These are phyloP conservation scores for Peromyscus melanophrys DNA, from an alignment of 2,797 vertebrate species.

Conservation along the genomic window DNA sequence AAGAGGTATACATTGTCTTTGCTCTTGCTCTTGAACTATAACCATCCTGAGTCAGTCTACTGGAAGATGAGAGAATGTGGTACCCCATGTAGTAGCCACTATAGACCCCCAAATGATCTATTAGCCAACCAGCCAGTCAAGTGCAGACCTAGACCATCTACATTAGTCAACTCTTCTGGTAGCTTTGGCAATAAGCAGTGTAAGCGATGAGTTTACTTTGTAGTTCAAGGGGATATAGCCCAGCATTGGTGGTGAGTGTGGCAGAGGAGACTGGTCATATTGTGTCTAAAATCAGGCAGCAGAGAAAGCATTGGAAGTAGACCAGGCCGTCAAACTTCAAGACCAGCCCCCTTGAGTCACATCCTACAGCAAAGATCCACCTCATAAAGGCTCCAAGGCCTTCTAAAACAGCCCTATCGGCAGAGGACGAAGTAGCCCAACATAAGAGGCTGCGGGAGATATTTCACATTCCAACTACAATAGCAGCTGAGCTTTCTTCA, in stretches of 20 bases:
- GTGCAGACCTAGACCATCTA: background rate
- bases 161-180: background rate
- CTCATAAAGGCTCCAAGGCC: background rate
- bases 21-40: background rate
- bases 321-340: background rate
- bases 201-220: background rate
- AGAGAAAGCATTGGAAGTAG: background rate
- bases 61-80: background rate
- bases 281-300: background rate
- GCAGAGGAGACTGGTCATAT: background rate
- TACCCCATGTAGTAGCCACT: background rate
- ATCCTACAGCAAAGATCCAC: background rate
- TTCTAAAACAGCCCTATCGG: background rate
- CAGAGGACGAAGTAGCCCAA: background rate
- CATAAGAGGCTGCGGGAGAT: background rate
- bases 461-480: background rate
- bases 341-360: no score
- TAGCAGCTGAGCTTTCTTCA: rapidly evolving
- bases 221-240: background rate
- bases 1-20: background rate
- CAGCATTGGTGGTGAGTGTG: background rate
- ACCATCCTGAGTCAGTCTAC: background rate
- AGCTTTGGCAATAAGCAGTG: background rate
- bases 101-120: background rate
- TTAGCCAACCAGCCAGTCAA: background rate